phyloP scores from a whole-genome alignment of 2,797 vertebrate species.

The Pseudomugil gertrudae region DNA sequence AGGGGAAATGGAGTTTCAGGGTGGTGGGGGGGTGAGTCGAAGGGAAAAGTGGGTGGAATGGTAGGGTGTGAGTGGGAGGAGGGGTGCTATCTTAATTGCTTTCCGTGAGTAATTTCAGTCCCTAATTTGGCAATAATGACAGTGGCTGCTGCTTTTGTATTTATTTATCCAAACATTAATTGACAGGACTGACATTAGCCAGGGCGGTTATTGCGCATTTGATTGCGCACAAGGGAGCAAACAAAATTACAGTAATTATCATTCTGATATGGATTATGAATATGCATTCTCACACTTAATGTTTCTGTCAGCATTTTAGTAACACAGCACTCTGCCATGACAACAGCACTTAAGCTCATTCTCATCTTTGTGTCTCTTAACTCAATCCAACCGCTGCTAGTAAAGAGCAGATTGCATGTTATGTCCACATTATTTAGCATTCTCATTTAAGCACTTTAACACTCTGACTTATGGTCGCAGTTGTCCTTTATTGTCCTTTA shows the following conservation, averaged over 20 bases:
- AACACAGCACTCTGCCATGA: conserved; percentile 62
- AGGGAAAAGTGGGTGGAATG: conserved; percentile 26
- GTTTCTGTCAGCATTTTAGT: conserved; percentile 71
- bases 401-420: conserved; percentile 41
- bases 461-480: conserved; percentile 8
- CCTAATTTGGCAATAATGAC: conserved; percentile 83
- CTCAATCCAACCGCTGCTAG: conserved; percentile 27
- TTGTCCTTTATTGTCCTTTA: no score
- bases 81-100: conserved; percentile 79
- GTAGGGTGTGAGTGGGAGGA: conserved; percentile 46
- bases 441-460: conserved; percentile 20
- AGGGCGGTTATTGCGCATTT: conserved; percentile 72
- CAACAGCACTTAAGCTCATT: conserved; percentile 61
- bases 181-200: conserved; percentile 79
- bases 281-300: conserved; percentile 73
- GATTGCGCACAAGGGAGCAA: conserved; percentile 79
- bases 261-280: conserved; percentile 79
- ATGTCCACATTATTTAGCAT: conserved; percentile 36
- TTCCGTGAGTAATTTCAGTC: conserved; percentile 81
- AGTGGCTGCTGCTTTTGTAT: conserved; percentile 77
- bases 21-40: conserved; percentile 8
- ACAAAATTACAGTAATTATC: conserved; percentile 79
- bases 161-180: conserved; percentile 84
- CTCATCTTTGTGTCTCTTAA: conserved; percentile 41
- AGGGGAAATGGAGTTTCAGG: conserved; percentile 61